These are phyloP conservation scores for Leontocebus nigricollis DNA, from an alignment of 2,797 vertebrate species.

Conservation along the genomic window DNA sequence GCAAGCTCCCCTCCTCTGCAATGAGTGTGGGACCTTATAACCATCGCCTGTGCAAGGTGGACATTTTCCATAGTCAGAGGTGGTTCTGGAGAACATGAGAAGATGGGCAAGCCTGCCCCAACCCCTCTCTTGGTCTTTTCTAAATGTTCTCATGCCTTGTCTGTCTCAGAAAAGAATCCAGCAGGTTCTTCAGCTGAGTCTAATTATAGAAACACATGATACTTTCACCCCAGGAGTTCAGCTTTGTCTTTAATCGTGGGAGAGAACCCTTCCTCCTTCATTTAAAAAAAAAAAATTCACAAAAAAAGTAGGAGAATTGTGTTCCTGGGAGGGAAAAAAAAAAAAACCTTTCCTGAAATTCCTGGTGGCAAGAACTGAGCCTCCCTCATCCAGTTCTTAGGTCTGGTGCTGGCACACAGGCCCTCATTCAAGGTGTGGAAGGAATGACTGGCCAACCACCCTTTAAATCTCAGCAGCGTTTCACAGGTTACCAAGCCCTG, in stretches of 20 bases:
- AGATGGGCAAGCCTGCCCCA: background rate
- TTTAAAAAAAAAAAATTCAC: background rate
- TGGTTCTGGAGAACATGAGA: background rate
- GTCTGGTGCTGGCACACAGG: background rate
- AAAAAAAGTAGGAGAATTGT: background rate
- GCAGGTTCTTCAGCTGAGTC: background rate
- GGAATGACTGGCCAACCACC: no score
- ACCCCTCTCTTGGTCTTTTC: background rate
- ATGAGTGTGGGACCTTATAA: background rate
- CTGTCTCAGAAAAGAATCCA: background rate
- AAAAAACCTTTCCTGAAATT: background rate
- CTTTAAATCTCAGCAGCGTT: background rate
- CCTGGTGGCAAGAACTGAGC: background rate
- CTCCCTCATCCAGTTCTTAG: background rate
- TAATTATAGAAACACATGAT: background rate
- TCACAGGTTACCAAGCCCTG: background rate
- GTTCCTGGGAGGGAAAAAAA: fast-evolving
- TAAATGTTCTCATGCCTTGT: background rate
- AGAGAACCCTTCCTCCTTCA: background rate
- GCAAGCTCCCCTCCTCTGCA: background rate
- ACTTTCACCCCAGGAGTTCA: background rate
- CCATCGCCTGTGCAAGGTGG: background rate
- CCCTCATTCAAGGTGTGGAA: background rate
- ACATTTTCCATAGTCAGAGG: background rate
- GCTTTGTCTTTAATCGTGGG: background rate